Evolutionary conservation across 1,140 invertebrate genomes (phyloP).

Genomic region (Potamilus streckersoni): DNA sequence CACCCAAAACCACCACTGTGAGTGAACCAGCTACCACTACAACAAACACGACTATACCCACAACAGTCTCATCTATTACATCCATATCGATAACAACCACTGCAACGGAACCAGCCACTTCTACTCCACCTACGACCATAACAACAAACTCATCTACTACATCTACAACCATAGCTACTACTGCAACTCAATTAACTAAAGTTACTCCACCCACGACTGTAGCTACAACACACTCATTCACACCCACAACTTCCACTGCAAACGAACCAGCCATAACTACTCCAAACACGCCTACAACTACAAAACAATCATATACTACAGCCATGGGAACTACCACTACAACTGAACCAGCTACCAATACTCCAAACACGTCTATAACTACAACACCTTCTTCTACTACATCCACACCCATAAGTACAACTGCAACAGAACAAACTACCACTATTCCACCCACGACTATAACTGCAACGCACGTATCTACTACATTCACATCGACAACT

Average conservation of each 20-base stretch:
- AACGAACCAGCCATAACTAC: too few species aligned
- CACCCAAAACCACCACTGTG: too few species aligned
- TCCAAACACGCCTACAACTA: too few species aligned
- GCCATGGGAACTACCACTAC: too few species aligned
- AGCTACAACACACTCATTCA: not conserved
- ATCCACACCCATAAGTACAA: too few species aligned
- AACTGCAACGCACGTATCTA: not conserved
- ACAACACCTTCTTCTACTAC: not conserved
- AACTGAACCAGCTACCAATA: too few species aligned
- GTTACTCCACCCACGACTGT: not conserved
- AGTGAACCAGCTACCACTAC: not conserved
- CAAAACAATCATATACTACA: too few species aligned
- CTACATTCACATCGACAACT: not conserved
- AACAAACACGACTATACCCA: not conserved
- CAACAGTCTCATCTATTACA: not conserved
- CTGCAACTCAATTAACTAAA: too few species aligned
- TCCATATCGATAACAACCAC: not conserved
- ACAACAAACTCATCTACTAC: not conserved
- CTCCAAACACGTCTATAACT: too few species aligned
- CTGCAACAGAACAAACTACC: too few species aligned
- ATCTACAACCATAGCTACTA: not conserved
- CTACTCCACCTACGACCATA: not conserved
- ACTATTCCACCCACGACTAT: not conserved
- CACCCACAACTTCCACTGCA: too few species aligned
- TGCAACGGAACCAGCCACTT: not conserved